Base-by-base conservation (phyloP, 2,113 vertebrate species). In the Ameiurus melas region DNA sequence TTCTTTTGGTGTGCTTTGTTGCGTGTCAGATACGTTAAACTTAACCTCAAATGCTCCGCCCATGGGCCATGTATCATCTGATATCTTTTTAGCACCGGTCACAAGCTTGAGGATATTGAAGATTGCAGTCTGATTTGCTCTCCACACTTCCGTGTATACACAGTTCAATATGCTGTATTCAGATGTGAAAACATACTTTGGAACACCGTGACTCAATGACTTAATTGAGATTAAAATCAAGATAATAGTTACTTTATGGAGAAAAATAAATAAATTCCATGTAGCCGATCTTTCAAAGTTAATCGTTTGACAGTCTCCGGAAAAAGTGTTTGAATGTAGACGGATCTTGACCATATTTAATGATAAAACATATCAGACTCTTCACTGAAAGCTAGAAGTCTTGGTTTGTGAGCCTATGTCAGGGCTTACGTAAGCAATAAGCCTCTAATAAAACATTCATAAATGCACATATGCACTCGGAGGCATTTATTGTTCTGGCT, bases 51-150 rank as follows among this genome's bases (percentile, higher is more conserved):
- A 33, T 81, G 19, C 2, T 79, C 6, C n/a, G 1, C 55, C 55
- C 19, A 22, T 39, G 16, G 51, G n/a, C 2, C 58, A 57, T 57
- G 30, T 58, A 81, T 53, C n/a, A 58, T 58, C 53, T 81, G 78
- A 81, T 58, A 58, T 81, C 16, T 9, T 81, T 33, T 57, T 12
- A 12, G 4, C n/a, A 22, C 17, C 19, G 9, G 53, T 81, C n/a
- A 81, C 53, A 22, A 57, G 78, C 17, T 58, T 57, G n/a, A 81
- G 16, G 30, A 81, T 58, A 81, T 57, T 57, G 30, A 81, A 82
- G 30, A 82, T 27, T 82, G 4, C 55, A 22, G 58, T 58, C 79
- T 58, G 3, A 20, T 33, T 36, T 36, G 79, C n/a, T 81, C 30
- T 13, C 30, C 53, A 58, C 19, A 36, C 55, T 58, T 36, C 79